A percentile compares a stretch with the other conserved stretches of the same genome.
These are phyloP conservation scores for Aspidapion aeneum DNA, from an alignment of 2,888 invertebrate genomes.

Conservation along the genomic window DNA sequence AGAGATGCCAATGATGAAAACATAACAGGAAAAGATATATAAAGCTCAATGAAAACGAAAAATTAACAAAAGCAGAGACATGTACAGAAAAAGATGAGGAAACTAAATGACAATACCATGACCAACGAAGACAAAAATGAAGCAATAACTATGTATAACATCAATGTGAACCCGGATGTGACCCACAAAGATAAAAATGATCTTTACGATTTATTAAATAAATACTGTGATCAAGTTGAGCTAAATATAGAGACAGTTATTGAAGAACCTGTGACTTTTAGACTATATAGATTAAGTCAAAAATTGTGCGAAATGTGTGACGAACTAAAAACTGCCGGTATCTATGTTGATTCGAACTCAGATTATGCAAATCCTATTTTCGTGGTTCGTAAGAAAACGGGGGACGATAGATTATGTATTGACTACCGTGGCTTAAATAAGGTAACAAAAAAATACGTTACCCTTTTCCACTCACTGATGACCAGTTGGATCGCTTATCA, in stretches of 20 bases:
- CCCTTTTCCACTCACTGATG: slow-evolving; percentile 21
- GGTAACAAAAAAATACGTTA: no score
- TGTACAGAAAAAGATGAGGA: no score
- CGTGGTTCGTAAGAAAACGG: slow-evolving; percentile 31
- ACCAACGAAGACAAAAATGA: background rate
- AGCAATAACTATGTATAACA: background rate
- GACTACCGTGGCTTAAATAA: no score
- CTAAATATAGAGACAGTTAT: background rate
- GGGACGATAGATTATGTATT: no score
- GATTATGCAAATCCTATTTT: slow-evolving; percentile 24
- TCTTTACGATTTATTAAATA: no score
- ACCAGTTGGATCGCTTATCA: slow-evolving; percentile 20
- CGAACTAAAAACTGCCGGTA: slow-evolving; percentile 16
- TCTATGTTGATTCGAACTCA: slow-evolving; percentile 30
- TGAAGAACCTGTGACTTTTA: slow-evolving; percentile 11
- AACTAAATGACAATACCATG: background rate
- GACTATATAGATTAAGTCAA: slow-evolving; percentile 30
- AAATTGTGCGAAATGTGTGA: slow-evolving; percentile 23
- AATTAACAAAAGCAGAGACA: background rate
- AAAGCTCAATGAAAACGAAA: background rate
- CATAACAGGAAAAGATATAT: background rate
- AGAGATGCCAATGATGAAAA: slow-evolving; percentile 8
- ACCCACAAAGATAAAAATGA: no score
- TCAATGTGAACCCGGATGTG: background rate
- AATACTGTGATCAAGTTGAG: background rate